Evolutionary conservation across 2,888 invertebrate species (phyloP).

Genomic region (Torymus tubicola): DNA sequence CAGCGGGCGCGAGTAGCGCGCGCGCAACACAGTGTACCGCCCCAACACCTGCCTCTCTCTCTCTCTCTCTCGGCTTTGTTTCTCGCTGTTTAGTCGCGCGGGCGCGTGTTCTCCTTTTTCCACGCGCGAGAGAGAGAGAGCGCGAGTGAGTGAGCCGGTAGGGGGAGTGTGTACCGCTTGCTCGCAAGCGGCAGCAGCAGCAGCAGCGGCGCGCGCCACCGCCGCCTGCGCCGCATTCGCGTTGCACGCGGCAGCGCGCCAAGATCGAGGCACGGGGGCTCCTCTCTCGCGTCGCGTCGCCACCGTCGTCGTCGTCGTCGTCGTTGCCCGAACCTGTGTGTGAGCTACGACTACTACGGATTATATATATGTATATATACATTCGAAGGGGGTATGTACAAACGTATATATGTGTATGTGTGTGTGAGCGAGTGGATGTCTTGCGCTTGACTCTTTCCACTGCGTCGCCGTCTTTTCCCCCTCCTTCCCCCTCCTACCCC

Average conservation of each 20-base stretch:
- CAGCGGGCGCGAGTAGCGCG: neutral
- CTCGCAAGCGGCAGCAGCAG: constrained; percentile 35
- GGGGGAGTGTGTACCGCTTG: constrained; percentile 34
- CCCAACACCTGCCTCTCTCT: constrained; percentile 64
- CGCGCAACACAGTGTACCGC: constrained; percentile 59
- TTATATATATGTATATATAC: neutral
- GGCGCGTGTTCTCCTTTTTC: constrained; percentile 54
- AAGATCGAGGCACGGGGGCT: constrained; percentile 24
- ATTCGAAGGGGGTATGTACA: constrained; percentile 14
- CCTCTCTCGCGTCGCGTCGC: neutral
- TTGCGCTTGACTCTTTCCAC: constrained; percentile 50
- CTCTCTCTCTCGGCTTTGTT: constrained; percentile 56
- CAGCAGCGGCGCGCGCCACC: neutral
- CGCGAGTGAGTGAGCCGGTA: constrained; percentile 1
- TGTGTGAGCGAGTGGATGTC: constrained; percentile 9
- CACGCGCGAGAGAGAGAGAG: constrained; percentile 15
- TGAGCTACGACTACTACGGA: neutral
- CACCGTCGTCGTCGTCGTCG: too few relatives aligned
- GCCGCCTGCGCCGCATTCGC: constrained; percentile 39
- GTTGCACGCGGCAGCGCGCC: constrained; percentile 57
- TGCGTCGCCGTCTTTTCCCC: constrained; percentile 21
- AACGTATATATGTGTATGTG: neutral
- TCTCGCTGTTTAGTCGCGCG: constrained; percentile 58
- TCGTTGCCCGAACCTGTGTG: neutral
- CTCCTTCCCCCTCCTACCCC: constrained; percentile 2